phyloP scores from a whole-genome alignment of 2,113 vertebrate species.

The Epinephelus moara region DNA sequence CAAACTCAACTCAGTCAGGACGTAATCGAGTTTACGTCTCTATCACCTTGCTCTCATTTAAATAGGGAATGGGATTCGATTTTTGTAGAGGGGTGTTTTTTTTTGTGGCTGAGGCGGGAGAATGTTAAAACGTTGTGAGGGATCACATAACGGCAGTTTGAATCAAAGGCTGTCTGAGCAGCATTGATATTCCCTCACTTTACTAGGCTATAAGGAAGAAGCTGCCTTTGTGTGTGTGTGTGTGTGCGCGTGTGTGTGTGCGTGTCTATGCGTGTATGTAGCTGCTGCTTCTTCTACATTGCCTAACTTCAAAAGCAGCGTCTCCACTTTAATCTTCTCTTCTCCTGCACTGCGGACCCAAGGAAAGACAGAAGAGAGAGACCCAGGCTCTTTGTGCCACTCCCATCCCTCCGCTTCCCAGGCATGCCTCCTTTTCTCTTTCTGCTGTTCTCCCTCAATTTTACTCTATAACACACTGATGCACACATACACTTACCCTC shows the following conservation, averaged over 20 bases:
- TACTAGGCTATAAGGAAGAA: slow-evolving; percentile 57
- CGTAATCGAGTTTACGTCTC: slow-evolving; percentile 55
- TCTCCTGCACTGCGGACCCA: slow-evolving; percentile 74
- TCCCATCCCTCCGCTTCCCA: slow-evolving; percentile 48
- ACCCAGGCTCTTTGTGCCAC: slow-evolving; percentile 52
- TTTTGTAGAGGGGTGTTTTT: not conserved
- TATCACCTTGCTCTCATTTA: slow-evolving; percentile 60
- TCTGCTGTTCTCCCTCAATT: slow-evolving; percentile 19
- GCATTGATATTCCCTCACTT: slow-evolving; percentile 70
- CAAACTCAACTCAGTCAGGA: slow-evolving; percentile 48
- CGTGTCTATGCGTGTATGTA: slow-evolving; percentile 28
- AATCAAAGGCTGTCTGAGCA: slow-evolving; percentile 69
- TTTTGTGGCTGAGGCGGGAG: slow-evolving; percentile 23
- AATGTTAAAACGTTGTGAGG: slow-evolving; percentile 58
- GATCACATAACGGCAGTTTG: slow-evolving; percentile 66
- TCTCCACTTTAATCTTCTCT: slow-evolving; percentile 80
- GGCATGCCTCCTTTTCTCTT: slow-evolving; percentile 36
- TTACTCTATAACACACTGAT: slow-evolving; percentile 9
- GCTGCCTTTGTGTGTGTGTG: slow-evolving; percentile 21
- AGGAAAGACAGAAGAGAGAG: slow-evolving; percentile 69
- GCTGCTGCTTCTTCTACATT: slow-evolving; percentile 56
- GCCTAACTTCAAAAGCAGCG: slow-evolving; percentile 80
- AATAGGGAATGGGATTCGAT: slow-evolving; percentile 30
- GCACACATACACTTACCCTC: slow-evolving; percentile 13
- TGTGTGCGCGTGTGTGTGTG: slow-evolving; percentile 31